A percentile compares a stretch with the other conserved stretches of the same genome.
Evolutionary conservation across 2,888 invertebrate genomes (phyloP).

Genomic region (Pristionchus arcanus): DNA sequence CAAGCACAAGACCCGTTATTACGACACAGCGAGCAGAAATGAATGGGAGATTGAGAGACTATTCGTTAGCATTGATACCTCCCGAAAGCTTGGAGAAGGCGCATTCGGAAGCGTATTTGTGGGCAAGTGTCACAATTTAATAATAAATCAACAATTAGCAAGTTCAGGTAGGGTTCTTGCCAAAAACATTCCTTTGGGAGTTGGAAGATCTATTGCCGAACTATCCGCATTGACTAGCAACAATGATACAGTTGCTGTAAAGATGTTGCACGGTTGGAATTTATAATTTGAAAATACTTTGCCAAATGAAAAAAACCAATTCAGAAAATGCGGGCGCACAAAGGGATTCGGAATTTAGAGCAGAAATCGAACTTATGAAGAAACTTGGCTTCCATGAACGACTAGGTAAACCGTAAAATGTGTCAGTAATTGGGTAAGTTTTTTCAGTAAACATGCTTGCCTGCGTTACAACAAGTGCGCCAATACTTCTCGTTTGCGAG

Average conservation of each 20-base stretch:
- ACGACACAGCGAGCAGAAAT: background rate
- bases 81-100: background rate
- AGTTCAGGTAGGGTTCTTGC: background rate
- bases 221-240: background rate
- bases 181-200: background rate
- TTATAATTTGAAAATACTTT: too few species aligned
- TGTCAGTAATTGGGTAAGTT: background rate
- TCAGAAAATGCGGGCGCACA: background rate
- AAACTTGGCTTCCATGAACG: constrained; percentile 40
- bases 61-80: background rate
- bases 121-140: background rate
- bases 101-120: constrained; percentile 23
- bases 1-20: background rate
- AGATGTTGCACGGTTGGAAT: background rate
- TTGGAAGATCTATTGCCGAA: background rate
- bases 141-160: background rate
- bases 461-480: background rate
- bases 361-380: constrained; percentile 28
- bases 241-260: background rate
- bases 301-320: too few species aligned
- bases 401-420: background rate
- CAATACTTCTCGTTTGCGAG: constrained; percentile 27
- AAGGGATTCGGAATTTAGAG: background rate
- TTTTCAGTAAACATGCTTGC: constrained; percentile 14
- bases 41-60: constrained; percentile 17